A percentile compares a stretch with the other conserved stretches of the same genome.
phyloP scores from a whole-genome alignment of 1,140 invertebrate species.

The Caligus rogercresseyi region DNA sequence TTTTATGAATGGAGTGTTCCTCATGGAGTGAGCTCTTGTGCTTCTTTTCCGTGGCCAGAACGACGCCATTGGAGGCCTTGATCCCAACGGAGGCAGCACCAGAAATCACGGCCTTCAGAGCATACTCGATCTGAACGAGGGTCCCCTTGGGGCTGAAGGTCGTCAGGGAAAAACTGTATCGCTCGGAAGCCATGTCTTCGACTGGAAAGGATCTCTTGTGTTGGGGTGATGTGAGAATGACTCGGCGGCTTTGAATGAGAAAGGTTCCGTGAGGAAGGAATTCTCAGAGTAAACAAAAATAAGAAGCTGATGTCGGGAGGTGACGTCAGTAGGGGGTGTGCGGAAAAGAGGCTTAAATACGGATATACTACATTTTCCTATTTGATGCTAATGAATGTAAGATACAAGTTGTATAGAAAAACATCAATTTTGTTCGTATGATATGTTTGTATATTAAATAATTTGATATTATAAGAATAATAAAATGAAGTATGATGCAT shows the following conservation, averaged over 20 bases:
- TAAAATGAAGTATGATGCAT: too few relatives aligned
- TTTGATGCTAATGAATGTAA: too few relatives aligned
- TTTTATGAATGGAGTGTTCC: constrained; percentile 86
- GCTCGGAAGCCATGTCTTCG: constrained; percentile 70
- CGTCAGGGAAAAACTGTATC: constrained; percentile 94
- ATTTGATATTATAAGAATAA: too few relatives aligned
- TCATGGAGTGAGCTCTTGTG: constrained; percentile 91
- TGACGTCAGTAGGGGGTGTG: too few relatives aligned
- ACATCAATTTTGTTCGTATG: too few relatives aligned
- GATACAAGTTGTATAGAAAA: too few relatives aligned
- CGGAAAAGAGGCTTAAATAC: too few relatives aligned
- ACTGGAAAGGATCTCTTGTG: neutral
- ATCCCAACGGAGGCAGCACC: constrained; percentile 98
- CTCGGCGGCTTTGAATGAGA: neutral
- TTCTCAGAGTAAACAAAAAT: too few relatives aligned
- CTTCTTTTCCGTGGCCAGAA: constrained; percentile 97
- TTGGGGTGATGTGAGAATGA: neutral
- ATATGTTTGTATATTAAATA: too few relatives aligned
- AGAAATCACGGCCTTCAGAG: constrained; percentile 88
- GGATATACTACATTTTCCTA: too few relatives aligned
- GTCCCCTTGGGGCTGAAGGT: constrained; percentile 99
- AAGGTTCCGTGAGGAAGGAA: too few relatives aligned
- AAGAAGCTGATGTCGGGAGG: too few relatives aligned
- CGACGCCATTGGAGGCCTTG: constrained; percentile 86
- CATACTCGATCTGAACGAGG: constrained; percentile 99